Percentiles rank a stretch among this genome's conserved stretches.
Evolutionary conservation across 2,888 invertebrate species (phyloP).

Genomic region (Zygaena filipendulae): DNA sequence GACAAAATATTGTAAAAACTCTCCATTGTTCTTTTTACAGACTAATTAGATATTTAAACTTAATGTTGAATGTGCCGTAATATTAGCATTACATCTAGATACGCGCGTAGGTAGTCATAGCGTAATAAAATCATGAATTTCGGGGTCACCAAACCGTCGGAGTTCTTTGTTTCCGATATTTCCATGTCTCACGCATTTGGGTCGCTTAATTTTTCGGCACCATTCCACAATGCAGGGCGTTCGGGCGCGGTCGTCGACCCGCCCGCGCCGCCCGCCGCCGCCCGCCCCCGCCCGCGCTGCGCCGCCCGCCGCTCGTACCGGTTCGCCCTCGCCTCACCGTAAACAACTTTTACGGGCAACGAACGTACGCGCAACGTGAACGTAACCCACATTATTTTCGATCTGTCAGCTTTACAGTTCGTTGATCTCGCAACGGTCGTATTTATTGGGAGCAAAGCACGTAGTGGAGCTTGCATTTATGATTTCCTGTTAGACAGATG

Average conservation of each 20-base stretch:
- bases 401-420: constrained; percentile 64
- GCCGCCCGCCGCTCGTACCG: constrained; percentile 21
- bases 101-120: too few species aligned
- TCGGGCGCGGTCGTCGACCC: constrained; percentile 40
- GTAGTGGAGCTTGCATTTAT: constrained; percentile 37
- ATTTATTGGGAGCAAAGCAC: constrained; percentile 58
- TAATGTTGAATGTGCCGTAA: too few species aligned
- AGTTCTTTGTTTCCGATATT: constrained; percentile 52
- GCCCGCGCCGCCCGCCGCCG: constrained; percentile 22
- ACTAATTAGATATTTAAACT: too few species aligned
- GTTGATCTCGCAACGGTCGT: constrained; percentile 51
- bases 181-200: constrained; percentile 36
- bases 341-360: constrained; percentile 65
- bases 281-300: constrained; percentile 12
- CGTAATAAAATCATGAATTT: too few species aligned
- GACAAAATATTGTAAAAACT: too few species aligned
- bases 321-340: constrained; percentile 30
- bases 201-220: constrained; percentile 64
- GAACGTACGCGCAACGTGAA: constrained; percentile 64
- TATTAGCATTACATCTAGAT: too few species aligned
- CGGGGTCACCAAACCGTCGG: too few species aligned
- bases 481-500: constrained; percentile 42
- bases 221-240: constrained; percentile 49
- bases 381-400: constrained; percentile 69
- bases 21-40: too few species aligned